phyloP scores from a whole-genome alignment of 2,113 vertebrate genomes.

The Chunga burmeisteri region DNA sequence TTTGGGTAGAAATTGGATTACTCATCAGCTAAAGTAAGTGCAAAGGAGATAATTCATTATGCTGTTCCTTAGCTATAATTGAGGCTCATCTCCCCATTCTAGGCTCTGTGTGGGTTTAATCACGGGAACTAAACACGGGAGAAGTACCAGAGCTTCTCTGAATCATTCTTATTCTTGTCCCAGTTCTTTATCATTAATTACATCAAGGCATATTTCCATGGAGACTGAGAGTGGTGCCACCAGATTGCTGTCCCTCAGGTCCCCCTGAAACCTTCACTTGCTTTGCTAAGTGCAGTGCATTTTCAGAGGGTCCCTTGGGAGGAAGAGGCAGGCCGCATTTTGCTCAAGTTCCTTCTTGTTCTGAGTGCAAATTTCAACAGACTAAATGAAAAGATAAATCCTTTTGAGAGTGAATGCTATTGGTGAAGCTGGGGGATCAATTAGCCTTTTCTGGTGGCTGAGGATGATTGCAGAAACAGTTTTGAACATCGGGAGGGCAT shows the following conservation, averaged over 20 bases:
- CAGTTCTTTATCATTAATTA: neutral
- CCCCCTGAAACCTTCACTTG: neutral
- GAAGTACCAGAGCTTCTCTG: conserved; percentile 23
- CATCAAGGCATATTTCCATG: conserved; percentile 26
- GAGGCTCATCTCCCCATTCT: neutral
- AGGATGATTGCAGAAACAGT: conserved; percentile 9
- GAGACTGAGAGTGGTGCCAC: neutral
- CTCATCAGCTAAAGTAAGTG: conserved; percentile 23
- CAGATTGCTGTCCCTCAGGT: neutral
- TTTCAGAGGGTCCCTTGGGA: neutral
- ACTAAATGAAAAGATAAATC: neutral
- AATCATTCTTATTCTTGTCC: conserved; percentile 46
- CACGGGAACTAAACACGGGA: neutral
- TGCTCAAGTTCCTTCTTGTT: neutral
- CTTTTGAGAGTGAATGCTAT: neutral
- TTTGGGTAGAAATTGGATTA: conserved; percentile 21
- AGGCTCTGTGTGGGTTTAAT: conserved; percentile 53
- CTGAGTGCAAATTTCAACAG: neutral
- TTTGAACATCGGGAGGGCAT: neutral
- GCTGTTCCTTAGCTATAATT: conserved; percentile 27
- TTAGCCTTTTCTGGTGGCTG: conserved; percentile 6
- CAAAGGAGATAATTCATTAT: conserved; percentile 16
- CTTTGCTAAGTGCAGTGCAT: neutral
- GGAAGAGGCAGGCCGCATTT: neutral
- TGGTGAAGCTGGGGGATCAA: neutral